Evolutionary conservation across 2,888 invertebrate species (phyloP).

Genomic region (Thymelicus acteon): DNA sequence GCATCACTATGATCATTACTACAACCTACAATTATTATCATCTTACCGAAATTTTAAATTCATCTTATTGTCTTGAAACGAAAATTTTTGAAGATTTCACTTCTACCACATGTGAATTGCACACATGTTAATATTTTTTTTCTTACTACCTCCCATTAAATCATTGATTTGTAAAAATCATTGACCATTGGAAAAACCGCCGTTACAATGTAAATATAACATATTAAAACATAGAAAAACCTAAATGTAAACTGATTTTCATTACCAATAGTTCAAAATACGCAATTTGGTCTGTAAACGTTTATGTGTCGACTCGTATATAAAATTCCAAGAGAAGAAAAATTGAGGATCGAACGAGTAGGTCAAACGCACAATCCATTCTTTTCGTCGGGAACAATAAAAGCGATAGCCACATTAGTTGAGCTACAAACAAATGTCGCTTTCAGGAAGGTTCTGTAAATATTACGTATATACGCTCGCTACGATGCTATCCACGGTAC

Average conservation of each 20-base stretch:
- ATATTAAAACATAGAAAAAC: too few species aligned
- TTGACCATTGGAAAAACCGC: too few species aligned
- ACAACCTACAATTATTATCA: too few species aligned
- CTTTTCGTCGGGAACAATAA: constrained; percentile 21
- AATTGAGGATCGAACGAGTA: constrained; percentile 22
- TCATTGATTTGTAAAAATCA: too few species aligned
- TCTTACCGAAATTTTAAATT: too few species aligned
- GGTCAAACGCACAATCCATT: constrained; percentile 35
- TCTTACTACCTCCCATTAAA: too few species aligned
- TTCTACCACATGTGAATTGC: too few species aligned
- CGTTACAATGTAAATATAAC: too few species aligned
- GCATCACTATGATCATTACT: too few species aligned
- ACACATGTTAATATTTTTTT: too few species aligned
- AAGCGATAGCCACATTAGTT: constrained; percentile 36
- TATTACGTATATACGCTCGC: constrained; percentile 41
- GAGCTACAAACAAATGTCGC: constrained; percentile 44
- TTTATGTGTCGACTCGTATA: background rate
- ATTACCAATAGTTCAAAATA: background rate
- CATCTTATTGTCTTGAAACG: too few species aligned
- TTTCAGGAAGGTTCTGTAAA: constrained; percentile 51
- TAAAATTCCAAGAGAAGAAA: constrained; percentile 28
- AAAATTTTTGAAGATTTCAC: too few species aligned
- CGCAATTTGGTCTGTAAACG: constrained; percentile 5
- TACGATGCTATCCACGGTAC: constrained; percentile 47
- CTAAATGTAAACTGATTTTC: background rate